Conservation (phyloP, 2,888 invertebrate genomes). For the Platycheirus albimanus region DNA sequence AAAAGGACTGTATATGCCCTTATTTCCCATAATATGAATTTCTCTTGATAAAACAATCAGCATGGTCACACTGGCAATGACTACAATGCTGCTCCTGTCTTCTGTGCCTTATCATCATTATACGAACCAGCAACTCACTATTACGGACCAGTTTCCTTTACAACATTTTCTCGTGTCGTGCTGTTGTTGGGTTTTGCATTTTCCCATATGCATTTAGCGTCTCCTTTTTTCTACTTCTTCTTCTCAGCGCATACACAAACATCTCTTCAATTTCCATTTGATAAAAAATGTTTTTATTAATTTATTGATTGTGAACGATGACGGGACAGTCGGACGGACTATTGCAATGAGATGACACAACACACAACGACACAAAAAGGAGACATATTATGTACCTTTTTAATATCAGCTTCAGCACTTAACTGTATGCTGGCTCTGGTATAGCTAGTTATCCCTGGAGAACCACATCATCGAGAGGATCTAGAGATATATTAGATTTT, state of each 20-base stretch:
- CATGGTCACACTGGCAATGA: constrained; percentile 18
- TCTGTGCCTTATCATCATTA: constrained; percentile 24
- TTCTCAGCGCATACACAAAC: too few species aligned
- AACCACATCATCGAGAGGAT: constrained; percentile 25
- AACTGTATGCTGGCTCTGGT: constrained; percentile 8
- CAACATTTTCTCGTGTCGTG: constrained; percentile 71
- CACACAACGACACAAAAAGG: neutral
- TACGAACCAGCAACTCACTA: neutral
- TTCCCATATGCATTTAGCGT: constrained; percentile 70
- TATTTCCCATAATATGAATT: too few species aligned
- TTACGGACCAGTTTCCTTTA: constrained; percentile 59
- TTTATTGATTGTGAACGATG: constrained; percentile 69
- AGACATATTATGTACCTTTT: neutral
- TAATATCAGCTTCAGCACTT: too few species aligned
- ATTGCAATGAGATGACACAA: constrained; percentile 1
- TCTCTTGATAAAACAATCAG: neutral
- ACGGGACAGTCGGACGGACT: constrained; percentile 21
- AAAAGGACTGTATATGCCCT: too few species aligned
- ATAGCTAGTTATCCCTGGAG: constrained; percentile 34
- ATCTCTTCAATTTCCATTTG: constrained; percentile 71
- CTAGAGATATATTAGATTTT: constrained; percentile 72
- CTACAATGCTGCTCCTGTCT: constrained; percentile 9
- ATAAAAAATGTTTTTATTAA: constrained; percentile 74
- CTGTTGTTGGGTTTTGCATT: constrained; percentile 70
- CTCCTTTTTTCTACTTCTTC: constrained; percentile 42